These are phyloP conservation scores for Coturnix japonica DNA, from an alignment of 2,113 vertebrate species.

Conservation along the genomic window DNA sequence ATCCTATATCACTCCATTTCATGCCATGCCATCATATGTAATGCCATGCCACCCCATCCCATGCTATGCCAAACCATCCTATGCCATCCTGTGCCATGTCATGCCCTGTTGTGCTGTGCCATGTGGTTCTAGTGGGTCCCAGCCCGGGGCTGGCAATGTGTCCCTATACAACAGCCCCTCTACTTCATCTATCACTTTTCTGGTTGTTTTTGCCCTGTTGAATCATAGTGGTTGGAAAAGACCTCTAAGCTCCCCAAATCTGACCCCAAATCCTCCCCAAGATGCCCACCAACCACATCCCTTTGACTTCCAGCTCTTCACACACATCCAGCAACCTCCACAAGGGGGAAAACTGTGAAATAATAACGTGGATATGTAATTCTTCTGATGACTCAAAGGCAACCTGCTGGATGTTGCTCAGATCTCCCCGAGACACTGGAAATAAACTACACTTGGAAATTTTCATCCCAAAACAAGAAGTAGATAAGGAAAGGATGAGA, in stretches of 20 bases:
- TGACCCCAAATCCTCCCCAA: no score
- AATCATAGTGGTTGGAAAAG: no score
- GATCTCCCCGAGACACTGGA: background rate
- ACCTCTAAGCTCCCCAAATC: no score
- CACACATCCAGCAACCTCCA: background rate
- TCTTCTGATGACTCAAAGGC: background rate
- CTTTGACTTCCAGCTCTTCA: background rate
- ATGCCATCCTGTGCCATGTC: no score
- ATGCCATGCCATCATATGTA: no score
- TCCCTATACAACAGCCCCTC: background rate
- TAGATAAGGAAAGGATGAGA: background rate
- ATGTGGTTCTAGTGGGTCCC: background rate
- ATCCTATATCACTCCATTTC: no score
- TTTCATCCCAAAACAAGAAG: background rate
- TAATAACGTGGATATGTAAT: accelerated
- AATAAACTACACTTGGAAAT: background rate
- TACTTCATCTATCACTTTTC: background rate
- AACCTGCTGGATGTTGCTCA: background rate
- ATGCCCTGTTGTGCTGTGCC: background rate
- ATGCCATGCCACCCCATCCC: no score
- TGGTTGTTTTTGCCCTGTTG: background rate
- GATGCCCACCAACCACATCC: no score
- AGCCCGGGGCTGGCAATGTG: background rate
- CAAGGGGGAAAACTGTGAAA: background rate
- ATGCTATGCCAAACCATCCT: no score